These are phyloP conservation scores for Platycnemis pennipes DNA, from an alignment of 2,888 invertebrate genomes.

Conservation along the genomic window DNA sequence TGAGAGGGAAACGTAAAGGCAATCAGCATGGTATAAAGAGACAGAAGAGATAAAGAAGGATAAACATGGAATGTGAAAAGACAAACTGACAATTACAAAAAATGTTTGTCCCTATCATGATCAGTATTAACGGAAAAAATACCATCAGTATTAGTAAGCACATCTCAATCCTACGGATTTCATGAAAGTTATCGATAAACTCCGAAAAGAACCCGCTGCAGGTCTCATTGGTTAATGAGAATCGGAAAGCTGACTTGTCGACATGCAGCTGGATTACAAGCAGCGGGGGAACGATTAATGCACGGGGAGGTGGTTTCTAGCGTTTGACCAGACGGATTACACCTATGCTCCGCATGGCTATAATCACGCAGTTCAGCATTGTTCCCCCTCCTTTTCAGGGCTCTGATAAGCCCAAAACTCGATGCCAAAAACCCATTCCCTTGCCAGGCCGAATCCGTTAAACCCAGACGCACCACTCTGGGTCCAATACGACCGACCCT, in stretches of 20 bases:
- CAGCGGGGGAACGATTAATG: neutral
- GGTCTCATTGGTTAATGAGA: neutral
- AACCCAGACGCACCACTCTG: conserved; percentile 1
- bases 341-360: neutral
- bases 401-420: neutral
- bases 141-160: too few species aligned
- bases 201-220: too few species aligned
- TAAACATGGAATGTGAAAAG: too few species aligned
- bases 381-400: neutral
- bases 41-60: too few species aligned
- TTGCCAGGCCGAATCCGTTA: neutral
- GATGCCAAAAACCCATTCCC: neutral
- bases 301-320: neutral
- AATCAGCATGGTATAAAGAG: too few species aligned
- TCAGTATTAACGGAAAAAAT: too few species aligned
- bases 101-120: too few species aligned
- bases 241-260: neutral
- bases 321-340: neutral
- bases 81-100: too few species aligned
- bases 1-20: too few species aligned
- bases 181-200: too few species aligned
- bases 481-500: too few species aligned
- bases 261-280: neutral
- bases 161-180: too few species aligned
- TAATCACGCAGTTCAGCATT: neutral